Evolutionary conservation across 2,797 vertebrate genomes (phyloP).

Genomic region (Acipenser oxyrinchus): DNA sequence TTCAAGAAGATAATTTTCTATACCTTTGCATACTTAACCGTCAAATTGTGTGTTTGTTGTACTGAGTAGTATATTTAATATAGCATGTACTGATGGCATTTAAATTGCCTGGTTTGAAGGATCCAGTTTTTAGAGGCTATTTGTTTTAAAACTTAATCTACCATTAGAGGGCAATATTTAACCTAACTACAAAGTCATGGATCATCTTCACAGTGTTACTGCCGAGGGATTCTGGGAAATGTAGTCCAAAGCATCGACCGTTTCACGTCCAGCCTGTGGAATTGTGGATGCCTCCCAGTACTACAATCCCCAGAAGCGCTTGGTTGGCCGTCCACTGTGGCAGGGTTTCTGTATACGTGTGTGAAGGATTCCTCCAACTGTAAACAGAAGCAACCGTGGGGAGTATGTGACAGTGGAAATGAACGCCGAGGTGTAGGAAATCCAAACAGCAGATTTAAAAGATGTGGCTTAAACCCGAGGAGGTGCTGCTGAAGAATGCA

Average conservation of each 20-base stretch:
- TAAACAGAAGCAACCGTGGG: constrained; percentile 53
- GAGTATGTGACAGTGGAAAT: constrained; percentile 37
- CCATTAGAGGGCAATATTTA: too few relatives aligned
- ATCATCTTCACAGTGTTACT: not conserved
- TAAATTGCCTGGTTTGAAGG: not conserved
- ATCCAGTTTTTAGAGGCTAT: not conserved
- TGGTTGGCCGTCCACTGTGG: constrained; percentile 30
- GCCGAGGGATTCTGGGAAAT: constrained; percentile 36
- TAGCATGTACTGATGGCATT: too few relatives aligned
- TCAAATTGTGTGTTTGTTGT: not conserved
- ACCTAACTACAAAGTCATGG: not conserved
- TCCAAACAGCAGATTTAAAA: constrained; percentile 31
- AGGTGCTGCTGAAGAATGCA: constrained; percentile 90
- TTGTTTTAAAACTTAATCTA: too few relatives aligned
- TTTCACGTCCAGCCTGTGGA: fast-evolving
- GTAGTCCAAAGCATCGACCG: constrained; percentile 28
- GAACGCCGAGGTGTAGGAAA: constrained; percentile 46
- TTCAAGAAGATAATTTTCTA: too few relatives aligned
- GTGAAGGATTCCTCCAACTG: constrained; percentile 38
- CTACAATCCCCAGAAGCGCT: constrained; percentile 65
- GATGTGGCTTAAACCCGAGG: constrained; percentile 96
- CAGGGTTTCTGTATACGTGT: constrained; percentile 66
- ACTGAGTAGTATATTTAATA: not conserved
- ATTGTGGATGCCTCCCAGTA: constrained; percentile 23
- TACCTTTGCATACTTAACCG: constrained; percentile 26